Base-by-base conservation (phyloP, 2,113 vertebrate genomes). In the Scytalopus superciliaris region DNA sequence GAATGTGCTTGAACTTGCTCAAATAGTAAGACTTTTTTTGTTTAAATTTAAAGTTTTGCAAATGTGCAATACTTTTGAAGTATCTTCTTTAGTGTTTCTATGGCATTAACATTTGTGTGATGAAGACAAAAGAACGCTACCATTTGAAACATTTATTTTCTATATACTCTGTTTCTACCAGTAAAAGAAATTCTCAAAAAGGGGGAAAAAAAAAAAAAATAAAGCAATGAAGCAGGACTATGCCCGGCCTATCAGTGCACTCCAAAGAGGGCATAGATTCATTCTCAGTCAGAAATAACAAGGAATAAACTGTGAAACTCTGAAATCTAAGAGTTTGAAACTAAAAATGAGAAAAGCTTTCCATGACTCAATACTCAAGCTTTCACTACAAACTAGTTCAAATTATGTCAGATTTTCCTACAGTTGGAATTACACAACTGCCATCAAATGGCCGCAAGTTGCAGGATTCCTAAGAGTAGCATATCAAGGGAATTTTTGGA, bases 121-220 rank as follows among this genome's bases (percentile, higher is more conserved):
- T 25, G 30, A 74, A 86, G 37, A 57, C 24, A 57, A 73, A 84
- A 79, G 2, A 91, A 21, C 3, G n/a, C 4, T 76, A 15, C 7
- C 1, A 60, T 64, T 79, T 84, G 7, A 21, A 78, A 40, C 5
- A 60, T 59, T 72, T 63, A 39, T 75, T 72, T 94, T 47, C 14
- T 68, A 52, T 37, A 9, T 40, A 14, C 9, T 66, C 23, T 37
- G 9, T 55, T 91, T 85, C 47, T 64, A 55, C 3, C 13, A 78
- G 9, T 6, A 75, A 87, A 89, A 15, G 6, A 67, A 67, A 53
- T 70, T 52, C 16, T 59, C 10, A 70, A 30, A 50, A 81, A 40
- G 16, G 2, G 0, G 22, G 12, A 23, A 5, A 35, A 24, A 40
- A 6, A 9, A 19, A 8, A n/a, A 40, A 6, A 7, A 19, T 27